A percentile compares a stretch with the other conserved stretches of the same genome.
Evolutionary conservation across 2,113 vertebrate genomes (phyloP).

Genomic region (Smithornis capensis): DNA sequence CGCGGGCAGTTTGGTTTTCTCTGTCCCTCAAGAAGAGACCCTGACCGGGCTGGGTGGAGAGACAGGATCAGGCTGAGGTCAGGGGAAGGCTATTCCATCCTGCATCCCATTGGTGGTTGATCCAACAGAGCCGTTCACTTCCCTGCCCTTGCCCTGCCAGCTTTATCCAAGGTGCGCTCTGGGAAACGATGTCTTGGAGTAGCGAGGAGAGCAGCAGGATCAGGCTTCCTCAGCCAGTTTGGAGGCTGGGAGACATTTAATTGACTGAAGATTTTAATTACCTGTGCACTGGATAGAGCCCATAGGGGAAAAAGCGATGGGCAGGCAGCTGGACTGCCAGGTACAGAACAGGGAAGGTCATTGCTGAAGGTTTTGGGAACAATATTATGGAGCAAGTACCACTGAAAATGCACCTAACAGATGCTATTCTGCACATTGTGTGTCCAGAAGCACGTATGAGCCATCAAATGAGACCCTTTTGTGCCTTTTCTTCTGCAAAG

Average conservation of each 20-base stretch:
- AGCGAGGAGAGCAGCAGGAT: neutral
- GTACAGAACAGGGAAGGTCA: neutral
- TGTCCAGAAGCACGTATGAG: fast-evolving
- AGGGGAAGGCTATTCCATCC: neutral
- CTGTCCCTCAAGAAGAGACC: neutral
- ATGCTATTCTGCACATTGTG: fast-evolving
- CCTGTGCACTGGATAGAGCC: neutral
- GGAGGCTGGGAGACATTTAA: neutral
- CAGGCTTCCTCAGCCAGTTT: neutral
- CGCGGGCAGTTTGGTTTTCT: neutral
- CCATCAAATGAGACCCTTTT: neutral
- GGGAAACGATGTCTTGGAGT: fast-evolving
- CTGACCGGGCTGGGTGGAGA: neutral
- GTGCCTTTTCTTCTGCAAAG: neutral
- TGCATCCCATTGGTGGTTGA: fast-evolving
- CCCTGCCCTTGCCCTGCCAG: too few relatives aligned
- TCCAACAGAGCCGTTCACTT: fast-evolving
- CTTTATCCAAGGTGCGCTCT: fast-evolving
- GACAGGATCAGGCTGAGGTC: fast-evolving
- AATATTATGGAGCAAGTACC: neutral
- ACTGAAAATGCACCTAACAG: neutral
- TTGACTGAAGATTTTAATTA: neutral
- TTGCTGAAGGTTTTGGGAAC: neutral
- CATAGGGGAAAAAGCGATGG: neutral
- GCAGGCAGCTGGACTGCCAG: neutral